phyloP scores from a whole-genome alignment of 2,113 vertebrate genomes.

The Mandrillus leucophaeus region DNA sequence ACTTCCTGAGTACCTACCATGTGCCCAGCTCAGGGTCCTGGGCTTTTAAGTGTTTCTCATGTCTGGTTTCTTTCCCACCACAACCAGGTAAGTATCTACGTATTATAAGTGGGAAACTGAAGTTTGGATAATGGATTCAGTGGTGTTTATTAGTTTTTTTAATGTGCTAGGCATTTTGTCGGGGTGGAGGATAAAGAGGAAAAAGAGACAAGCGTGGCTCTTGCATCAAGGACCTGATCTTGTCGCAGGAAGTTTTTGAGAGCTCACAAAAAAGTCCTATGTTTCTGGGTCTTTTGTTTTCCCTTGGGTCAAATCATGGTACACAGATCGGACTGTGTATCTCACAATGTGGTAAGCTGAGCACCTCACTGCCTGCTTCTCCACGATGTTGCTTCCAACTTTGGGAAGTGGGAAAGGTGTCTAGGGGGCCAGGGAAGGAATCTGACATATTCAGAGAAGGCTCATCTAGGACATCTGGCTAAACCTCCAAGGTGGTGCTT shows the following conservation, averaged over 20 bases:
- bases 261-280: not conserved
- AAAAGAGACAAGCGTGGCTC: not conserved
- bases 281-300: not conserved
- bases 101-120: not conserved
- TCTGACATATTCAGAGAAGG: not conserved
- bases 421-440: too few species aligned
- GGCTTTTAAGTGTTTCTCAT: not conserved
- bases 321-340: not conserved
- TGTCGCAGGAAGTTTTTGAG: not conserved
- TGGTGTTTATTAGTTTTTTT: not conserved
- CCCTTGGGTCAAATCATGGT: not conserved
- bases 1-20: not conserved
- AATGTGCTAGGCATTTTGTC: accelerated
- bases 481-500: not conserved
- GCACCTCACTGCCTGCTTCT: not conserved
- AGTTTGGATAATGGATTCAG: not conserved
- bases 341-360: accelerated
- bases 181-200: not conserved
- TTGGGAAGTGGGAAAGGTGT: accelerated
- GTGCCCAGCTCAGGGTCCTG: accelerated
- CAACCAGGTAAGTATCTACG: not conserved
- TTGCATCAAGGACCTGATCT: not conserved
- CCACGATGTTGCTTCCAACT: not conserved
- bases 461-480: not conserved
- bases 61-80: not conserved